Evolutionary conservation across 2,797 vertebrate species (phyloP).

Genomic region (Eutrigla gurnardus): DNA sequence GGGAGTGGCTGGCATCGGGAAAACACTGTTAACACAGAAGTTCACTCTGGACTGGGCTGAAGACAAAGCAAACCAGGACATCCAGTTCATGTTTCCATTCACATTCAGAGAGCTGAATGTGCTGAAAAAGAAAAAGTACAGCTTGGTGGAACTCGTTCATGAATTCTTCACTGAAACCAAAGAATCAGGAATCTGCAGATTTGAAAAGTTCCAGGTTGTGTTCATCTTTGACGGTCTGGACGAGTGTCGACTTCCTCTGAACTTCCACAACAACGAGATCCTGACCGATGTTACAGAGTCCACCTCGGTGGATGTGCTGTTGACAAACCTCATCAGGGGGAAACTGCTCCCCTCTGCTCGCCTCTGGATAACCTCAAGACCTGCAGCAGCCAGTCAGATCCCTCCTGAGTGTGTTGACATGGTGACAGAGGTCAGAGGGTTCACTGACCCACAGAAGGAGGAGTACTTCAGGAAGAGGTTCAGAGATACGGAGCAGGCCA

Average conservation of each 20-base stretch:
- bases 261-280: neutral
- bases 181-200: too few relatives aligned
- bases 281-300: neutral
- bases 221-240: too few relatives aligned
- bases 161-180: neutral
- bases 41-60: constrained; percentile 46
- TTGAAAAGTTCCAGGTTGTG: too few relatives aligned
- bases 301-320: neutral
- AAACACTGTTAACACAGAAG: constrained; percentile 20
- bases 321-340: too few relatives aligned
- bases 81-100: constrained; percentile 38
- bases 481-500: too few relatives aligned
- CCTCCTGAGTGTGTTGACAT: too few relatives aligned
- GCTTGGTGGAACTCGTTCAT: neutral
- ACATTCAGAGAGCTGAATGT: constrained; percentile 41
- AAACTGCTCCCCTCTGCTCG: too few relatives aligned
- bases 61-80: constrained; percentile 11
- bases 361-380: too few relatives aligned
- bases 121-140: neutral
- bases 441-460: too few relatives aligned
- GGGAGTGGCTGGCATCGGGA: constrained; percentile 11
- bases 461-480: too few relatives aligned
- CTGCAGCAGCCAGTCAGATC: too few relatives aligned
- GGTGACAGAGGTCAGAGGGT: too few relatives aligned
- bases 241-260: constrained; percentile 21